phyloP scores from a whole-genome alignment of 2,888 invertebrate species.

The Spilosoma lubricipeda region DNA sequence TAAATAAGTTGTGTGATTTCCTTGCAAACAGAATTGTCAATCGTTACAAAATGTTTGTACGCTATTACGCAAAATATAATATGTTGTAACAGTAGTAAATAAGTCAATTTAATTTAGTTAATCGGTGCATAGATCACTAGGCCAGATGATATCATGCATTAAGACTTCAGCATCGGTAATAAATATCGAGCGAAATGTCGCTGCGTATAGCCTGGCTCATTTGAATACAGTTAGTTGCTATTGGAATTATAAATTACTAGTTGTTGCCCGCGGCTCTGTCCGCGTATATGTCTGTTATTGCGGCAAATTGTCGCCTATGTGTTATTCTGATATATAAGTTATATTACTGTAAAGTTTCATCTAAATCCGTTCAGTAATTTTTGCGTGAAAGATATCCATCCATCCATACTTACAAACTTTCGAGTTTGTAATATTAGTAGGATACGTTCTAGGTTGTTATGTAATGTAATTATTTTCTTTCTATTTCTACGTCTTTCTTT shows the following conservation, averaged over 20 bases:
- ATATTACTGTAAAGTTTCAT: too few relatives aligned
- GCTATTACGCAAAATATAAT: constrained; percentile 21
- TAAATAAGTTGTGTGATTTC: not conserved
- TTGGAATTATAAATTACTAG: not conserved
- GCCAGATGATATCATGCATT: constrained; percentile 34
- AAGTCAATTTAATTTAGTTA: constrained; percentile 40
- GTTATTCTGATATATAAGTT: too few relatives aligned
- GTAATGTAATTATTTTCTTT: too few relatives aligned
- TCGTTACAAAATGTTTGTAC: not conserved
- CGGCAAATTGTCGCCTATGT: too few relatives aligned
- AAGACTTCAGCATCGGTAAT: constrained; percentile 20
- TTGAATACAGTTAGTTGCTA: not conserved
- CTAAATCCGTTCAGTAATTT: too few relatives aligned
- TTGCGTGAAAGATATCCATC: too few relatives aligned
- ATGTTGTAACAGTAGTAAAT: constrained; percentile 43
- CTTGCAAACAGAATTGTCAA: not conserved
- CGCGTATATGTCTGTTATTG: too few relatives aligned
- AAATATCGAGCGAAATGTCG: constrained; percentile 7
- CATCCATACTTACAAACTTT: too few relatives aligned
- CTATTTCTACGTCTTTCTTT: too few relatives aligned
- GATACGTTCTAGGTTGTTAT: too few relatives aligned
- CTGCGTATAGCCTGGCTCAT: not conserved
- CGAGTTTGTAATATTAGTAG: too few relatives aligned
- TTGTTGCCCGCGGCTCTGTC: too few relatives aligned
- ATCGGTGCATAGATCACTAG: constrained; percentile 27